These are phyloP conservation scores for Tipula helvola DNA, from an alignment of 2,888 invertebrate genomes.

Conservation along the genomic window DNA sequence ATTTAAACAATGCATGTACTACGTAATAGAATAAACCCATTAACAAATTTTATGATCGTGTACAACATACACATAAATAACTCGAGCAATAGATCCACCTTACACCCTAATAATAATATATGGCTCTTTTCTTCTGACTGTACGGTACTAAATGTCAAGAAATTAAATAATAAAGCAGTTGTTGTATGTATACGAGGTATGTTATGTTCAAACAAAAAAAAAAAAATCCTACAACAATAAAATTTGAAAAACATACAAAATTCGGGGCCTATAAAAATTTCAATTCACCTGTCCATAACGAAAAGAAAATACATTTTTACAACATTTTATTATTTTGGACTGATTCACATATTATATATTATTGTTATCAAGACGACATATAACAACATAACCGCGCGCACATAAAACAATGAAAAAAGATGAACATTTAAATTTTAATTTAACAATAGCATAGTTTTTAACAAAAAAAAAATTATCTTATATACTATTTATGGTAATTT, in stretches of 20 bases:
- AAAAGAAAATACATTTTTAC: neutral
- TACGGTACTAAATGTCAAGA: neutral
- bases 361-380: neutral
- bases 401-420: neutral
- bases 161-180: neutral
- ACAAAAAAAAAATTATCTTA: neutral
- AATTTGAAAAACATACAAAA: neutral
- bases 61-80: neutral
- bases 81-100: neutral
- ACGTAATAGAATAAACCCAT: neutral
- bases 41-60: neutral
- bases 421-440: neutral
- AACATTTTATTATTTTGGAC: conserved; percentile 4
- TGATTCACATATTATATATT: neutral
- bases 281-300: neutral
- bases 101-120: neutral
- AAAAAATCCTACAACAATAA: neutral
- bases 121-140: neutral
- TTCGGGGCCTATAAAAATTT: neutral
- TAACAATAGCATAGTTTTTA: neutral
- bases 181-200: neutral
- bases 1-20: neutral
- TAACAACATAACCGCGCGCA: neutral
- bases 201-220: neutral
- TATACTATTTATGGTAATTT: neutral